Conservation (phyloP, 2,113 vertebrate species). For the Nettapus auritus region DNA sequence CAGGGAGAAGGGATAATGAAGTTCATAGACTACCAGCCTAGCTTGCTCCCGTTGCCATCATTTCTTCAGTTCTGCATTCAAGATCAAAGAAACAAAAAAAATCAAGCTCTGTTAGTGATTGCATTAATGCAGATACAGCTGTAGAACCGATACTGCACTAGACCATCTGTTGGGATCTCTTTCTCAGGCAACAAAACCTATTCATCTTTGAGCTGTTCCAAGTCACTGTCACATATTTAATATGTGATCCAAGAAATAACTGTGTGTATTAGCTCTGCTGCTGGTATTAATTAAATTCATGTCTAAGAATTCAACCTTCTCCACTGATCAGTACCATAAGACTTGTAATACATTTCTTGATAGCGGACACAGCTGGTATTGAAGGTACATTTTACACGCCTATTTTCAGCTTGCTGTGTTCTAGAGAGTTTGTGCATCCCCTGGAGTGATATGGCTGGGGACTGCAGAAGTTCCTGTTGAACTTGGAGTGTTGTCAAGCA, state of each 20-base stretch:
- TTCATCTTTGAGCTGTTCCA: background rate
- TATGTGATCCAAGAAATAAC: background rate
- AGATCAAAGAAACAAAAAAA: background rate
- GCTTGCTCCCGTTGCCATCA: background rate
- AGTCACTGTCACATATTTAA: background rate
- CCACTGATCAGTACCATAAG: background rate
- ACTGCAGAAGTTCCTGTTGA: background rate
- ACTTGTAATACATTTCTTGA: background rate
- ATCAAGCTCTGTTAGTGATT: background rate
- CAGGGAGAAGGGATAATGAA: background rate
- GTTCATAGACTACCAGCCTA: background rate
- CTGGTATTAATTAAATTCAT: background rate
- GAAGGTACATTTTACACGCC: background rate
- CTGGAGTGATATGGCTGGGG: background rate
- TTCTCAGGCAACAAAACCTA: background rate
- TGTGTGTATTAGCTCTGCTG: background rate
- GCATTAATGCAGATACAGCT: background rate
- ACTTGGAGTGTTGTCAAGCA: background rate
- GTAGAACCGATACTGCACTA: background rate
- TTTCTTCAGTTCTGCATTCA: background rate
- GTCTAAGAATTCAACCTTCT: background rate
- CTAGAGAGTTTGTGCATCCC: background rate
- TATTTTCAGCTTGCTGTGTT: background rate
- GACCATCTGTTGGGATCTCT: background rate
- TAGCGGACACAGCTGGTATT: background rate